These are phyloP conservation scores for Pandemis heparana DNA, from an alignment of 2,888 invertebrate genomes.

Conservation along the genomic window DNA sequence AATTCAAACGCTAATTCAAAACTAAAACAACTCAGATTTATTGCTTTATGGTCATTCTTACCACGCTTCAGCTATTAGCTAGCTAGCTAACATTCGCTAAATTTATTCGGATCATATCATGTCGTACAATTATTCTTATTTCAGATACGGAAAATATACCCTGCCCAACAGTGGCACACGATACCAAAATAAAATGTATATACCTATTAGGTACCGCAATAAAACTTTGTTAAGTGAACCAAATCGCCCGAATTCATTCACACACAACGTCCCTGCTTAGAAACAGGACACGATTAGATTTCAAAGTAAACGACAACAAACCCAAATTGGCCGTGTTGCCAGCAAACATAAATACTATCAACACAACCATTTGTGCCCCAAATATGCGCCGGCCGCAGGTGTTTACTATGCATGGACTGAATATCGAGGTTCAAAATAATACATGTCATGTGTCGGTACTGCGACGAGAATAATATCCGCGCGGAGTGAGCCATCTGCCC, in stretches of 20 bases:
- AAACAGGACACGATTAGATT: background rate
- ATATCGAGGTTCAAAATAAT: conserved; percentile 39
- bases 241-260: no score
- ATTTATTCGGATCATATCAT: no score
- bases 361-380: conserved; percentile 12
- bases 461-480: conserved; percentile 24
- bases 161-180: background rate
- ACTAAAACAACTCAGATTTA: background rate
- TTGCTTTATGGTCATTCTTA: no score
- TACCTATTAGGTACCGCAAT: background rate
- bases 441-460: conserved; percentile 25
- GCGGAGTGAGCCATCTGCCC: conserved; percentile 15
- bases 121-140: background rate
- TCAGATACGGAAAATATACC: background rate
- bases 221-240: background rate
- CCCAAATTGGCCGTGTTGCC: background rate
- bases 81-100: no score
- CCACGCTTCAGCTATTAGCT: no score
- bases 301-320: background rate
- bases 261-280: background rate
- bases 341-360: conserved; percentile 9
- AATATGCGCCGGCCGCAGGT: conserved; percentile 31
- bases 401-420: conserved; percentile 39
- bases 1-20: background rate
- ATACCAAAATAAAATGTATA: no score